Evolutionary conservation across 53 echinoderm and acorn worm genomes (phyloP).

Genomic region (Paelopatides confundens): DNA sequence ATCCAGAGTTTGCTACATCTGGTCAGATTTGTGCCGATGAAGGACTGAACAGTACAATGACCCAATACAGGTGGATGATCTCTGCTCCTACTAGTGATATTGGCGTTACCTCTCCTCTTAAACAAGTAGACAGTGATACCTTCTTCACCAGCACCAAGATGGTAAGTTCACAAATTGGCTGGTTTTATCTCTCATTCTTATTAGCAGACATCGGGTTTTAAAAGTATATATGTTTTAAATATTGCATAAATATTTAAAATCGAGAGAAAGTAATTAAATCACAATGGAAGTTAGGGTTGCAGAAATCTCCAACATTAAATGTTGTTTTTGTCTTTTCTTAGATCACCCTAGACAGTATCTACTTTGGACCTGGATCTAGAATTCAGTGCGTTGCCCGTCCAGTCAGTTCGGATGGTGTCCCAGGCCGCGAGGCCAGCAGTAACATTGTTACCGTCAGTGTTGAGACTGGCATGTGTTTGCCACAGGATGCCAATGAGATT

Average conservation of each 20-base stretch:
- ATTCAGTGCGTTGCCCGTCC: conserved; percentile 94
- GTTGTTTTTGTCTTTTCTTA: conserved; percentile 1
- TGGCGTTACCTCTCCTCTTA: conserved; percentile 94
- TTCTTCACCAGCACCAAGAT: conserved; percentile 96
- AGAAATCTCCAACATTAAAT: too few species aligned
- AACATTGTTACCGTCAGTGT: conserved; percentile 74
- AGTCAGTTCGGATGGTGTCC: conserved; percentile 75
- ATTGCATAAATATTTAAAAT: too few species aligned
- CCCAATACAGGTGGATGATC: conserved; percentile 97
- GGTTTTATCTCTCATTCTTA: too few species aligned
- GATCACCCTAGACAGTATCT: conserved; percentile 98
- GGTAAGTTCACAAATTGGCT: too few species aligned
- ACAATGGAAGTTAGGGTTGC: too few species aligned
- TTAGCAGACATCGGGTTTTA: too few species aligned
- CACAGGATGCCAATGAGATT: conserved; percentile 80
- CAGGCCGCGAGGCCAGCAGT: conserved; percentile 87
- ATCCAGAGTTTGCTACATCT: conserved; percentile 88
- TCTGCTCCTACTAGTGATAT: conserved; percentile 80
- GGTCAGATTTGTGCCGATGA: conserved; percentile 91
- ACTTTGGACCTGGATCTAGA: conserved; percentile 97
- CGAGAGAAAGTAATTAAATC: too few species aligned
- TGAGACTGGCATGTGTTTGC: conserved; percentile 91
- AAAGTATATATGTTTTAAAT: too few species aligned
- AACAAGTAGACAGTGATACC: conserved; percentile 87
- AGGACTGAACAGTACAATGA: conserved; percentile 89